Percentiles rank a stretch among this genome's conserved stretches.
phyloP scores from a whole-genome alignment of 2,797 vertebrate genomes.

The Parauchenoglanis punctatus region DNA sequence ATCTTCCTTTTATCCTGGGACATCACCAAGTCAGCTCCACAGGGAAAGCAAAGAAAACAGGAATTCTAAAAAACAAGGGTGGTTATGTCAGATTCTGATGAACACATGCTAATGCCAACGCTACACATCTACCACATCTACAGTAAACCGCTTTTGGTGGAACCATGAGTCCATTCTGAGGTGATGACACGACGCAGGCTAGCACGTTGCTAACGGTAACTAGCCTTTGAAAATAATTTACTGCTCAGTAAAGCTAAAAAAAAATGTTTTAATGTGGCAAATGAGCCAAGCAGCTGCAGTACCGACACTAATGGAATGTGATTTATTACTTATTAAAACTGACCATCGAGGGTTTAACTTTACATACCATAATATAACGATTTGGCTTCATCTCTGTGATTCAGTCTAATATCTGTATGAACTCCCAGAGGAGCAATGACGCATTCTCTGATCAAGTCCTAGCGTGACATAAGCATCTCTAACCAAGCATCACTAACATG shows the following conservation, averaged over 20 bases:
- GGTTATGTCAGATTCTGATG: not conserved
- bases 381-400: conserved; percentile 30
- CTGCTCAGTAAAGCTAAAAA: not conserved
- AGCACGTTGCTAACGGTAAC: not conserved
- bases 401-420: not conserved
- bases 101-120: not conserved
- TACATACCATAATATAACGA: not conserved
- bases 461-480: conserved; percentile 55
- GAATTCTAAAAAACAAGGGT: not conserved
- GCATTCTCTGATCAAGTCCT: conserved; percentile 47
- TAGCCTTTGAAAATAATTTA: not conserved
- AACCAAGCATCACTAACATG: conserved; percentile 61
- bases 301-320: not conserved
- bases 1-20: not conserved
- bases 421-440: not conserved
- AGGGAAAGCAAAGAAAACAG: not conserved
- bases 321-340: conserved; percentile 21
- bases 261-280: not conserved
- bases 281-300: not conserved
- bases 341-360: conserved; percentile 8
- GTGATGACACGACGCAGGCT: not conserved
- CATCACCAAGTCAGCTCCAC: not conserved
- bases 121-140: not conserved
- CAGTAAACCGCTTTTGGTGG: no score
- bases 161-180: not conserved